Evolutionary conservation across 2,888 invertebrate species (phyloP).

Genomic region (Drosophila atripex): DNA sequence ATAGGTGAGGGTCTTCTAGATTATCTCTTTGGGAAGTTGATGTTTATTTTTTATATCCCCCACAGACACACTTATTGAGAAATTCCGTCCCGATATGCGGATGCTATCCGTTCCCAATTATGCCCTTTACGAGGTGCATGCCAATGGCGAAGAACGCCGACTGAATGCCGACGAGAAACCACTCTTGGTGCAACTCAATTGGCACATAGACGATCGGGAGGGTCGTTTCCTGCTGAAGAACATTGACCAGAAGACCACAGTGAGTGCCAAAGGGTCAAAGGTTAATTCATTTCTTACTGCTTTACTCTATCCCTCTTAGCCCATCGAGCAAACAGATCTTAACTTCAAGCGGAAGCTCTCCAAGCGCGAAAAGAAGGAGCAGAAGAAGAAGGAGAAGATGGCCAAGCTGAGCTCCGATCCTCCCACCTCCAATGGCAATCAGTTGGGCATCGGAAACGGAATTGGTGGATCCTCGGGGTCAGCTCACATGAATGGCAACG

Average conservation of each 20-base stretch:
- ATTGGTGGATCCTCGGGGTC: constrained; percentile 41
- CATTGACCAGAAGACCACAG: constrained; percentile 91
- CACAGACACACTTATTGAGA: constrained; percentile 96
- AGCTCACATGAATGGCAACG: constrained; percentile 83
- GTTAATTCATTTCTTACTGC: background rate
- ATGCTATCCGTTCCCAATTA: constrained; percentile 93
- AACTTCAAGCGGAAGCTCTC: constrained; percentile 97
- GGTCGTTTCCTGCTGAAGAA: constrained; percentile 97
- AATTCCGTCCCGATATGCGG: constrained; percentile 99
- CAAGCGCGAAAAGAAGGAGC: constrained; percentile 98
- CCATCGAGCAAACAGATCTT: constrained; percentile 89
- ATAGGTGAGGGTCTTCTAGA: constrained; percentile 87
- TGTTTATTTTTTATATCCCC: too few relatives aligned
- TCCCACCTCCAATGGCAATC: constrained; percentile 64
- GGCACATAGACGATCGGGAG: constrained; percentile 99
- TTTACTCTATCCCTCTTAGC: constrained; percentile 80
- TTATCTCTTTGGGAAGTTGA: too few relatives aligned
- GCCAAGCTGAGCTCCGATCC: constrained; percentile 89
- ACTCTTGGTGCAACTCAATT: constrained; percentile 97
- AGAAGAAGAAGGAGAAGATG: constrained; percentile 96
- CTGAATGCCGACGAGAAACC: constrained; percentile 97
- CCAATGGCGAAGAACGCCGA: constrained; percentile 93
- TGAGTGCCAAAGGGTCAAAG: constrained; percentile 43
- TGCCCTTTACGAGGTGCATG: constrained; percentile 90
- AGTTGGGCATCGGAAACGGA: constrained; percentile 59